Conservation (phyloP, 2,113 vertebrate species). For the Ariopsis seemanni region DNA sequence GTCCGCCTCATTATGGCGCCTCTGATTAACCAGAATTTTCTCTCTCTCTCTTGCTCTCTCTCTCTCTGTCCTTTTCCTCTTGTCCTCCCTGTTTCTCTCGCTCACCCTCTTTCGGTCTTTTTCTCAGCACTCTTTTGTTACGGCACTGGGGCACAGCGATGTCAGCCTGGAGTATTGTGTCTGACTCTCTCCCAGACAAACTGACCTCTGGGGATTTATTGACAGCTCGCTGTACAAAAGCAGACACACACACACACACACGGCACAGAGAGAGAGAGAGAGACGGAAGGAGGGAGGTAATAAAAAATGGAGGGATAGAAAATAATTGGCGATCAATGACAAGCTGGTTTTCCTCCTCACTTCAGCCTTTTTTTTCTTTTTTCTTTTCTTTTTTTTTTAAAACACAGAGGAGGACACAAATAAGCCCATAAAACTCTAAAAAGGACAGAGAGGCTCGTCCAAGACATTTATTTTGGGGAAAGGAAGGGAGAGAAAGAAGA, state of each 20-base stretch:
- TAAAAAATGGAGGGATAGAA: slow-evolving; percentile 57
- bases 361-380: not conserved
- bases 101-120: slow-evolving; percentile 48
- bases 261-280: slow-evolving; percentile 36
- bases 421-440: slow-evolving; percentile 54
- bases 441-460: slow-evolving; percentile 60
- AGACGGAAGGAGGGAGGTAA: slow-evolving; percentile 3
- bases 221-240: slow-evolving; percentile 90
- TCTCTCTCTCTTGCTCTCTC: slow-evolving; percentile 6
- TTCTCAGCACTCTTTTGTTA: slow-evolving; percentile 68
- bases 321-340: slow-evolving; percentile 78
- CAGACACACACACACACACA: slow-evolving; percentile 77
- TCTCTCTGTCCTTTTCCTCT: not conserved
- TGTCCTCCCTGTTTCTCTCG: not conserved
- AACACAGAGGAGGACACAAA: slow-evolving; percentile 20
- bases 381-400: not conserved
- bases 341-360: slow-evolving; percentile 28
- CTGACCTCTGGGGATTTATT: slow-evolving; percentile 99
- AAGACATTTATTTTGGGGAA: slow-evolving; percentile 56
- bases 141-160: slow-evolving; percentile 84
- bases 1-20: slow-evolving; percentile 92
- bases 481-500: slow-evolving; percentile 79
- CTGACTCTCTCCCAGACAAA: slow-evolving; percentile 97
- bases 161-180: slow-evolving; percentile 98
- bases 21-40: slow-evolving; percentile 85